These are phyloP conservation scores for Semnopithecus entellus DNA, from an alignment of 2,113 vertebrate species.

Conservation along the genomic window DNA sequence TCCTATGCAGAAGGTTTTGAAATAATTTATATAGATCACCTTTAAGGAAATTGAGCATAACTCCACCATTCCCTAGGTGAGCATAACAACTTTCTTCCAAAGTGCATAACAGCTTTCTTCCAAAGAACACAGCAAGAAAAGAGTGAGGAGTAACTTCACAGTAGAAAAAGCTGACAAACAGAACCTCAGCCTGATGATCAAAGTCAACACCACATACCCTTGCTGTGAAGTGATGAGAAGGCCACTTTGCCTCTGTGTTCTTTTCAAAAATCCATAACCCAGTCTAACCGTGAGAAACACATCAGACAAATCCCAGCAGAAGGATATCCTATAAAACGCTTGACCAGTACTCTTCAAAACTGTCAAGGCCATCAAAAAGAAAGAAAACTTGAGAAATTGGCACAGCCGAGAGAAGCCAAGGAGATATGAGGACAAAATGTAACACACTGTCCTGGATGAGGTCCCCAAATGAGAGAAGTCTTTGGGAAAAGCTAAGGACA, in stretches of 20 bases:
- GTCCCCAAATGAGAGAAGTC: background rate
- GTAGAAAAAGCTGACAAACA: background rate
- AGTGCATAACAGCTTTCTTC: background rate
- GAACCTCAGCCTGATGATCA: fast-evolving
- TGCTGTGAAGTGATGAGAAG: fast-evolving
- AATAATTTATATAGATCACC: background rate
- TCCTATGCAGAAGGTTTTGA: background rate
- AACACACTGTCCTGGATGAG: background rate
- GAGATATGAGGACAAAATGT: background rate
- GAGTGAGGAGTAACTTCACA: fast-evolving
- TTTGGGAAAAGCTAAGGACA: background rate
- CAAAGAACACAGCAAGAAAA: too few relatives aligned
- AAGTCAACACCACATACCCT: fast-evolving
- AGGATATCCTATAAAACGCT: background rate
- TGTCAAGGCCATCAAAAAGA: background rate
- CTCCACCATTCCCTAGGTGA: fast-evolving
- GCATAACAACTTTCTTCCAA: too few relatives aligned
- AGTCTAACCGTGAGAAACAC: too few relatives aligned
- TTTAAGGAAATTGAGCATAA: background rate
- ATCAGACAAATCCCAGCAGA: background rate
- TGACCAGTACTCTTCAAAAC: fast-evolving
- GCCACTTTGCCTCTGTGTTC: fast-evolving
- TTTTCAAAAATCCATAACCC: too few relatives aligned
- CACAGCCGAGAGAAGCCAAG: too few relatives aligned
- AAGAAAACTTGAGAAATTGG: background rate